Evolutionary conservation across 1,140 invertebrate genomes (phyloP), one percentile per base, ranked within the genome.

Genomic region (Drosophila ananassae): DNA sequence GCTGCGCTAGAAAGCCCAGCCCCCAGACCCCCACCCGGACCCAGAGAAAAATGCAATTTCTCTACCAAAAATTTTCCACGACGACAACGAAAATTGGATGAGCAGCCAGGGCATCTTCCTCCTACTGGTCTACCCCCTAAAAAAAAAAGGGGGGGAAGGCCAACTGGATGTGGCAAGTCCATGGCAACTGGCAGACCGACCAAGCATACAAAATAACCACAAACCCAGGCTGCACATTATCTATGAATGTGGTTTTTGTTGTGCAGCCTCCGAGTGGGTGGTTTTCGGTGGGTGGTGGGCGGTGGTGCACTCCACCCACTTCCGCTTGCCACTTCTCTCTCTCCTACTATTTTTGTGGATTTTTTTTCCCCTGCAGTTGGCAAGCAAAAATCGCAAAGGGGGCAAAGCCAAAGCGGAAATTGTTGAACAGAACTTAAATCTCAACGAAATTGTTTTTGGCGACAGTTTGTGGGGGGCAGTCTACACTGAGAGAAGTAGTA

Each of bases 361-460:
- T 55, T 50, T 54, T 69, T 48, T 52, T 60, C 32, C 10, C 3
- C n/a, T 47, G 44, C 44, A 47, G 46, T 39, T 28, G 17, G 46
- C 53, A n/a, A 64, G 46, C 62, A 64, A 72, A 57, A 52, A 54
- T 56, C 54, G 61, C 21, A 48, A 21, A 48, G 13, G 41, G 32
- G 58, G 37, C 52, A 66, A 68, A 62, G 71, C 59, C 56, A 71
- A 56, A 81, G 52, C 74, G 82, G 82, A 85, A 81, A 81, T 85
- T 87, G 82, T 87, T 81, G 50, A 85, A 82, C 74, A 85, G 83
- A 85, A 82, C 82, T 87, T 87, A 87, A 85, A 85, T 81, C 82
- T 87, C 64, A 78, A 71, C 82, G 82, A 85, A 85, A 85, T 85
- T 87, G 82, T 87, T 87, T 85, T 87, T 87, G 82, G 82, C 82